Base-by-base conservation (phyloP, 1,140 invertebrate species). In the Drosophila pseudoananassae region DNA sequence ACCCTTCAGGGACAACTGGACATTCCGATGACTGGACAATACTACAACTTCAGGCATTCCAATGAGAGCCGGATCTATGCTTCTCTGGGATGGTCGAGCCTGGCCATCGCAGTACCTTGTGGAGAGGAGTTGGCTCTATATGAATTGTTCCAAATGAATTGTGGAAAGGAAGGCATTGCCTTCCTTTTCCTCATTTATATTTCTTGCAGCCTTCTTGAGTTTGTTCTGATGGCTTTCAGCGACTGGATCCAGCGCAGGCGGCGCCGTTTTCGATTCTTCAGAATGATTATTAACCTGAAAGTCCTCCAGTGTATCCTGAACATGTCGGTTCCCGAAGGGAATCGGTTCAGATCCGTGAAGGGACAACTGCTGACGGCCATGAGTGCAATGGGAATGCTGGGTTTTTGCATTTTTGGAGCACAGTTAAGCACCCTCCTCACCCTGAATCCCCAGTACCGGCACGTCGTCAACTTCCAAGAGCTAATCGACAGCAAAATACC, bases 81-180 rank as follows among this genome's bases (percentile, higher is more conserved):
- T 4, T 2, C 5, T 0, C 0, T 78, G 0, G 49, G 46, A 8
- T 10, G 54, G 0, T 1, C 17, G 1, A 31, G 20, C 9, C 1
- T 75, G 0, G 5, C 63, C 1, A 15, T 83, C 2, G 5, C 53
- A 4, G 75, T 83, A n/a, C 79, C 79, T 0, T 82, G 79, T 15
- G 58, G 59, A 7, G 7, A 5, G 1, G 56, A 70, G 15, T 3
- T 83, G 6, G 17, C 12, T 1, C 2, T 75, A 1, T 7, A 3
- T 0, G 45, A 70, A 0, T 12, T 64, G 0, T n/a, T 50, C 3
- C 0, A 3, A 0, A 2, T 8, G 9, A 0, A 7, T 14, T 61
- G 1, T 25, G 57, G 17, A n/a, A 6, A 0, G 1, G 14, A 3
- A n/a, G 8, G 10, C 5, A 1, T 0, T 1, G 3, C 0, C 3